These are phyloP conservation scores for Cygnus atratus DNA, from an alignment of 2,113 vertebrate species.

Conservation along the genomic window DNA sequence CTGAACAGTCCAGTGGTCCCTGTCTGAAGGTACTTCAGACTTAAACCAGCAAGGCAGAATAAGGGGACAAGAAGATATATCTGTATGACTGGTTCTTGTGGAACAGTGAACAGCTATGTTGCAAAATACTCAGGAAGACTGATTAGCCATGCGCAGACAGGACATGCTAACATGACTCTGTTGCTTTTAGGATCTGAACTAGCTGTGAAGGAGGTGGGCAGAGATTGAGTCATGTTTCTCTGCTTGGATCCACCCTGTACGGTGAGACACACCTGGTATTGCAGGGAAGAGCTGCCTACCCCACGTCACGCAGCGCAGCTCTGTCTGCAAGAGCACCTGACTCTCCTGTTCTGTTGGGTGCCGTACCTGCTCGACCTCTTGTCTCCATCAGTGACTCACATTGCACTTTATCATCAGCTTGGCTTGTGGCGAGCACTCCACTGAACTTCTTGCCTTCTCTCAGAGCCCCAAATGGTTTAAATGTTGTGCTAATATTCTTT, in stretches of 20 bases:
- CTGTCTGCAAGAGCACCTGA: background rate
- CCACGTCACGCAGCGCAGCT: rapidly evolving
- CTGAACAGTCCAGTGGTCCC: background rate
- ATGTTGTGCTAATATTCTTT: background rate
- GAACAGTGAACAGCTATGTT: background rate
- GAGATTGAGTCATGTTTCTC: slow-evolving; percentile 1
- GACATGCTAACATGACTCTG: background rate
- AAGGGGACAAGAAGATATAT: background rate
- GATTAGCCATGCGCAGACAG: background rate
- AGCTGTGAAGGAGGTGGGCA: background rate
- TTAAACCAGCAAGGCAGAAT: background rate
- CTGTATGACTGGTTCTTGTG: background rate
- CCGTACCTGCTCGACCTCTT: background rate
- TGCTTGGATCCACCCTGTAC: background rate
- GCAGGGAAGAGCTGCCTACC: background rate
- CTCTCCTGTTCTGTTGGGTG: background rate
- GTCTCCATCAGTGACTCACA: background rate
- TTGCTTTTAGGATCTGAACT: slow-evolving; percentile 20
- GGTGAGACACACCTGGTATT: background rate
- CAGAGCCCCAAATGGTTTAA: background rate
- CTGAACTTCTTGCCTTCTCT: background rate
- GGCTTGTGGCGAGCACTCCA: rapidly evolving
- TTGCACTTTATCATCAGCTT: background rate
- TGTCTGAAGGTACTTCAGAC: background rate
- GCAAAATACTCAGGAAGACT: background rate